Percentiles rank a stretch among this genome's conserved stretches.
These are phyloP conservation scores for Psilopogon haemacephalus DNA, from an alignment of 2,113 vertebrate genomes.

Conservation along the genomic window DNA sequence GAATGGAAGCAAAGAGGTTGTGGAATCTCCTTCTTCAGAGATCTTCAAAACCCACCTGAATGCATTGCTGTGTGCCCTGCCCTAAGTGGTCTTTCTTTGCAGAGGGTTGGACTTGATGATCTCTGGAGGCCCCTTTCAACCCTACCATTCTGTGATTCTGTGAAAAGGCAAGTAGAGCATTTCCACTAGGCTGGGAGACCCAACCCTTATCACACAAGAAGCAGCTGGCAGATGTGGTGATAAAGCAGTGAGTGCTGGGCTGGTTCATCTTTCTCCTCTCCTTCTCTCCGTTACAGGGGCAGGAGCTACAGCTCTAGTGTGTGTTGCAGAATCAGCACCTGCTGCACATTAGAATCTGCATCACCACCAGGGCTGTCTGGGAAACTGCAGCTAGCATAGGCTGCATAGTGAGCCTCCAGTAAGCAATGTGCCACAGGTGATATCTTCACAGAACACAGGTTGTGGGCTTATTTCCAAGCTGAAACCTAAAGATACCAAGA, in stretches of 20 bases:
- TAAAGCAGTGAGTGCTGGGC: not conserved
- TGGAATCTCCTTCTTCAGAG: too few relatives aligned
- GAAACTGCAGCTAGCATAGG: not conserved
- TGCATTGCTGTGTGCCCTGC: too few relatives aligned
- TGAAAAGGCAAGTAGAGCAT: not conserved
- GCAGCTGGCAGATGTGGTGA: not conserved
- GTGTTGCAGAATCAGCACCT: not conserved
- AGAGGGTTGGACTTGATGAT: too few relatives aligned
- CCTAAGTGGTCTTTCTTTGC: too few relatives aligned
- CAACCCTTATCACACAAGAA: not conserved
- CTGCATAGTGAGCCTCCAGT: not conserved
- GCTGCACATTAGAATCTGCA: too few relatives aligned
- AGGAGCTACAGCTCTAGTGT: not conserved
- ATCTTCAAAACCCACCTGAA: too few relatives aligned
- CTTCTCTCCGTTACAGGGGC: not conserved
- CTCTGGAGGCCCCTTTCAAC: too few relatives aligned
- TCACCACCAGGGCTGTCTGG: not conserved
- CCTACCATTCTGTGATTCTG: too few relatives aligned
- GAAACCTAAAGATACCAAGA: not conserved
- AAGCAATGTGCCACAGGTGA: not conserved
- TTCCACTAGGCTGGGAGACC: not conserved
- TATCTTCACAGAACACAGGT: not conserved
- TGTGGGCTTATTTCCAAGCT: not conserved
- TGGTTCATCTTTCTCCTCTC: fast-evolving
- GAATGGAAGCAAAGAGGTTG: not conserved